Evolutionary conservation across 1,140 invertebrate genomes (phyloP).

Genomic region (Brachionus plicatilis): DNA sequence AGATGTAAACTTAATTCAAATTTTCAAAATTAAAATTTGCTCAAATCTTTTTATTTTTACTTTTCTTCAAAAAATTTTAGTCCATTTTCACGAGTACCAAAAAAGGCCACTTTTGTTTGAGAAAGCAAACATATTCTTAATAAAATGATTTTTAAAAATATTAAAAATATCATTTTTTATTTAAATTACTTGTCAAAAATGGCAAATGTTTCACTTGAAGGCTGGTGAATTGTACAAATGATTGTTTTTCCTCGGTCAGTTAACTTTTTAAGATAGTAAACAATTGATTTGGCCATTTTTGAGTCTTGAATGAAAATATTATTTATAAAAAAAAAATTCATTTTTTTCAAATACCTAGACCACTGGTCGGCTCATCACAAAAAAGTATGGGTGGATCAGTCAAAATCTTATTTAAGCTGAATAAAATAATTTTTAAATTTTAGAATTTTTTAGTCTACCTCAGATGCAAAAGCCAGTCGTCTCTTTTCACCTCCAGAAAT

Average conservation of each 20-base stretch:
- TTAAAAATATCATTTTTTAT: not conserved
- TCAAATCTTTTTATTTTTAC: not conserved
- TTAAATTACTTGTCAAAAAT: slow-evolving; percentile 67
- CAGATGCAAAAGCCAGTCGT: slow-evolving; percentile 84
- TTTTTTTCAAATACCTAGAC: not conserved
- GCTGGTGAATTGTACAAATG: slow-evolving; percentile 89
- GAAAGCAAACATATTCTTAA: slow-evolving; percentile 72
- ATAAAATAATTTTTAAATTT: not conserved
- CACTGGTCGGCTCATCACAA: slow-evolving; percentile 70
- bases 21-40: not conserved
- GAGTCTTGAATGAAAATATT: slow-evolving; percentile 62
- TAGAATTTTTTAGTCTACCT: slow-evolving; percentile 61
- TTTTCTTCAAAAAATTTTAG: slow-evolving; percentile 67
- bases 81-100: slow-evolving; percentile 73
- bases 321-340: slow-evolving; percentile 67
- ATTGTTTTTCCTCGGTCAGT: slow-evolving; percentile 81
- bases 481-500: slow-evolving; percentile 93
- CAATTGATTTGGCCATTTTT: slow-evolving; percentile 81
- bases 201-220: slow-evolving; percentile 82
- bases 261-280: slow-evolving; percentile 64
- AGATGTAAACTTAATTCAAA: not conserved
- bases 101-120: slow-evolving; percentile 81
- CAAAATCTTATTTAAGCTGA: slow-evolving; percentile 52
- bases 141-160: not conserved
- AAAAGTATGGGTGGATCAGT: slow-evolving; percentile 90